Percentiles rank a stretch among this genome's conserved stretches.
These are phyloP conservation scores for Prunella strophiata DNA, from an alignment of 2,797 vertebrate species.

Conservation along the genomic window DNA sequence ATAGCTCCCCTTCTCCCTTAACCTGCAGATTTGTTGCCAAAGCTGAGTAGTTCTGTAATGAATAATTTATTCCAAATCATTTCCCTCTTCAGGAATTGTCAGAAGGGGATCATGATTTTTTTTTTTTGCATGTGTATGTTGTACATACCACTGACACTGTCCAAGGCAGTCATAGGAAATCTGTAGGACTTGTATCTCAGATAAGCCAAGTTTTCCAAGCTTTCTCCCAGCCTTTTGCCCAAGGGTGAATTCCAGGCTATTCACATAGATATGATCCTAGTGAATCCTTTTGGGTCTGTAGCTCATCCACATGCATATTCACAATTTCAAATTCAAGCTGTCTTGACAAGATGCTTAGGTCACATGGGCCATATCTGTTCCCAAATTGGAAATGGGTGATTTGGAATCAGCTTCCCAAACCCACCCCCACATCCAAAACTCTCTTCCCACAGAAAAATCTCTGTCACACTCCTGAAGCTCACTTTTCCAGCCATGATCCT, in stretches of 20 bases:
- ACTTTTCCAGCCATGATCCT: background rate
- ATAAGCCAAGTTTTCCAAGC: background rate
- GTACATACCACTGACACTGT: background rate
- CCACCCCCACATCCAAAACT: background rate
- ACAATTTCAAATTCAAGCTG: slow-evolving; percentile 61
- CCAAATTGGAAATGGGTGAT: slow-evolving; percentile 30
- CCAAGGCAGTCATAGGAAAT: background rate
- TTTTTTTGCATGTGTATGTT: background rate
- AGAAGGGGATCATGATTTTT: background rate
- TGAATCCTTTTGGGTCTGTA: slow-evolving; percentile 30
- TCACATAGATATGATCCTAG: background rate
- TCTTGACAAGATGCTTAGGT: slow-evolving; percentile 65
- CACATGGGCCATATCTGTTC: slow-evolving; percentile 49
- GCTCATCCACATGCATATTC: slow-evolving; percentile 53
- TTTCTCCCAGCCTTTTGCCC: background rate
- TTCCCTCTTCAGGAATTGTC: slow-evolving; percentile 18
- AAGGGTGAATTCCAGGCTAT: background rate
- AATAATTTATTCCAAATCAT: slow-evolving; percentile 40
- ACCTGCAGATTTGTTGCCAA: slow-evolving; percentile 17
- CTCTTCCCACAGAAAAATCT: slow-evolving; percentile 15
- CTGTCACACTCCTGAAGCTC: background rate
- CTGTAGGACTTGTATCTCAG: background rate
- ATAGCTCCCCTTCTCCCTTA: background rate
- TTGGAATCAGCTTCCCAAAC: slow-evolving; percentile 6
- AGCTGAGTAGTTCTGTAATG: slow-evolving; percentile 36